Base-by-base conservation (phyloP, 1,140 invertebrate genomes). In the Kradibia gibbosae region DNA sequence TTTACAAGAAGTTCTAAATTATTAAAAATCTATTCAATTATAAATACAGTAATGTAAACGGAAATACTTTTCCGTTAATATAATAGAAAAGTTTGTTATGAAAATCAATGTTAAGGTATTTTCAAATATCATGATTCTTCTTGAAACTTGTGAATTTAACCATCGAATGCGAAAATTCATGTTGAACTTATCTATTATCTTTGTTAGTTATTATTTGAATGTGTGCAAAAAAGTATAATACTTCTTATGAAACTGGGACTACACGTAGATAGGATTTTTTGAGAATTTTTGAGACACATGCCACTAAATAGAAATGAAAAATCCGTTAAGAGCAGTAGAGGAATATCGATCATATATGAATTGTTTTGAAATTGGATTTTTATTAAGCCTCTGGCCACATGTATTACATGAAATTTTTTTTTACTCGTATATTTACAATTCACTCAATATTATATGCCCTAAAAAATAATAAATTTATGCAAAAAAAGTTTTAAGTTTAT, bases 161-260 rank as follows among this genome's bases (percentile, higher is more conserved):
- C 50, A 67, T 70, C 31, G 28, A 53, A 67, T 53, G 76, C 22
- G 10, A 53, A n/a, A 45, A 25, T 45, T 20, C 34, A 45, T 15
- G 2, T 82, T 55, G 53, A 67, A 81, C 73, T 79, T 83, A 83
- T 67, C 60, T 71, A 85, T 78, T 25, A 71, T 36, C 72, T 78
- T 79, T 74, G 73, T 75, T 73, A 50, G 34, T 81, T 71, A 25
- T 85, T 78, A 73, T 82, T 83, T 83, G 55, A 75, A n/a, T 72
- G 80, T 53, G 83, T 60, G 11, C n/a, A 60, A 42, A 55, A 74
- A 65, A 78, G 39, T 5, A 60, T 57, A 42, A n/a, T 11, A n/a
- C 20, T 5, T 0, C 1, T 71, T 77, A 71, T n/a, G 62, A 81
- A 50, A 20, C 20, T 81, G 62, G 57, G 50, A 57, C 39, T 70